Evolutionary conservation across 2,888 invertebrate species (phyloP), one percentile per base, ranked within the genome.

Genomic region (Mythimna ferrago): DNA sequence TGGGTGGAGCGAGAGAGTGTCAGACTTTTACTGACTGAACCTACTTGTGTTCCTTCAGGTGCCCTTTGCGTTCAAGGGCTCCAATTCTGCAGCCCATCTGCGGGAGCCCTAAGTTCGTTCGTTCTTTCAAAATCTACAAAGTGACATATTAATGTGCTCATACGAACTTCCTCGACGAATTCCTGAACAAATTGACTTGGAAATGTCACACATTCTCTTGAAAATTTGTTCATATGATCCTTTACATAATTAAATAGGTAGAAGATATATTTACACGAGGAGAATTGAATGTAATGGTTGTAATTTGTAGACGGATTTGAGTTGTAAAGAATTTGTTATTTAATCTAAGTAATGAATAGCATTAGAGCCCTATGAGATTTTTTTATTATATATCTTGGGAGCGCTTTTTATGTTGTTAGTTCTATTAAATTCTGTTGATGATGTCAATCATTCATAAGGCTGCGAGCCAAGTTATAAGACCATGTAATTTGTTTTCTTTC

Each of bases 241-340:
- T 78, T 87, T 85, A 81, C 86, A 81, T 84, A 89, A 89, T 89
- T 88, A 87, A 88, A 85, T 82, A 81, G 77, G 80, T 73, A n/a
- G 2, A 48, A 78, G 71, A 61, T 63, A 53, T 80, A 57, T 78
- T 60, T 80, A 21, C 54, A 64, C 11, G 53, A 60, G 1, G 19
- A 38, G 38, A 65, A 78, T 76, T 73, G 51, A 56, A 73, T 53
- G 41, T 60, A 57, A 75, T 51, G 53, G n/a, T 11, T 5, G 53
- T 72, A 14, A 38, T 63, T 71, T 71, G 35, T 21, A n/a, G 7
- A 32, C 48, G 38, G 48, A n/a, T 71, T 61, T 54, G 54, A 71
- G 48, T 61, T 61, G 48, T 41, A 11, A 35, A 51, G 71, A 61
- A 56, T 71, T 70, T 61, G 19, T 56, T 19, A 19, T 16, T 4